These are phyloP conservation scores for Andrena cerasifolii DNA, from an alignment of 1,140 invertebrate genomes.

Conservation along the genomic window DNA sequence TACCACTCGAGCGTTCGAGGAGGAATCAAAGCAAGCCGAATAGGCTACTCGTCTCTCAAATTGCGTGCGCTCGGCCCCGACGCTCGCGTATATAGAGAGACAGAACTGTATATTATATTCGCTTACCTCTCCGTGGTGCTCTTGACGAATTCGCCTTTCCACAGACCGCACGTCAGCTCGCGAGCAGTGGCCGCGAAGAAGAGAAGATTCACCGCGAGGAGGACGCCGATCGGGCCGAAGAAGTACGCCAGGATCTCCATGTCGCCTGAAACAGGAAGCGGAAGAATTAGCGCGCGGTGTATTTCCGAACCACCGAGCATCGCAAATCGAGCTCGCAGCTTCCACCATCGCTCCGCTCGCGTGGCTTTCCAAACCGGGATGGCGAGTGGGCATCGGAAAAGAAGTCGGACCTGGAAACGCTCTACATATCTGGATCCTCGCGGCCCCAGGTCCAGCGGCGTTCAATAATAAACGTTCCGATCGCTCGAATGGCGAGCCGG, in stretches of 20 bases:
- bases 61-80: too few species aligned
- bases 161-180: slow-evolving; percentile 92
- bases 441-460: slow-evolving; percentile 33
- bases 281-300: too few species aligned
- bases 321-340: too few species aligned
- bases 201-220: slow-evolving; percentile 89
- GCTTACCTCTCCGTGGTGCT: slow-evolving; percentile 91
- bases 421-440: slow-evolving; percentile 50
- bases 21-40: too few species aligned
- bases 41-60: too few species aligned
- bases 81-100: too few species aligned
- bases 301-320: too few species aligned
- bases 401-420: slow-evolving; percentile 62
- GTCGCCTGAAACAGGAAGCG: slow-evolving; percentile 83
- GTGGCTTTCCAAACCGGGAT: too few species aligned
- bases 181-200: slow-evolving; percentile 91
- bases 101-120: slow-evolving; percentile 8
- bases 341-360: too few species aligned
- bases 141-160: slow-evolving; percentile 93
- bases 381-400: slow-evolving; percentile 10
- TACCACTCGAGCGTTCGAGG: too few species aligned
- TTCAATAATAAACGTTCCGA: slow-evolving; percentile 65
- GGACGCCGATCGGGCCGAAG: slow-evolving; percentile 90
- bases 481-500: slow-evolving; percentile 26
- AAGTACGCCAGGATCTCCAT: slow-evolving; percentile 91